Evolutionary conservation across 2,888 invertebrate genomes (phyloP).

Genomic region (Anticlea derivata): DNA sequence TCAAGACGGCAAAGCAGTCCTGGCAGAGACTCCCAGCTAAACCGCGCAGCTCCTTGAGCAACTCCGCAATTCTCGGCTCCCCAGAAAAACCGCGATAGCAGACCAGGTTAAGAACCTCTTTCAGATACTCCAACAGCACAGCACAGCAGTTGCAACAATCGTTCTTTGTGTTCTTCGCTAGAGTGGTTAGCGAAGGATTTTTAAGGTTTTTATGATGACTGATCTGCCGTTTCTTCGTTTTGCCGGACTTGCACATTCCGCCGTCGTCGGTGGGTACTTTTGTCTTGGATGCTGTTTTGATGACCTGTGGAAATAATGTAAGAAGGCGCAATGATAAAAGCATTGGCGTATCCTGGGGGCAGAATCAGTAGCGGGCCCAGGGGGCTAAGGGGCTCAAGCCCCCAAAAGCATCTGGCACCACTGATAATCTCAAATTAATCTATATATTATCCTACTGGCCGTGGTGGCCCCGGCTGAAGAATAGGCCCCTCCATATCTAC

Average conservation of each 20-base stretch:
- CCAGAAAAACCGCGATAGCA: background rate
- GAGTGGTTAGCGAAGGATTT: background rate
- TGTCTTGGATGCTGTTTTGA: background rate
- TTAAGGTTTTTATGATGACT: slow-evolving; percentile 3
- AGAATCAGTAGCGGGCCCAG: too few species aligned
- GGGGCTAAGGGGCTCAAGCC: too few species aligned
- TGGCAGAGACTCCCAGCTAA: slow-evolving; percentile 18
- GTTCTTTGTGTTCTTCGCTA: background rate
- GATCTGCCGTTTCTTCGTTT: slow-evolving; percentile 1
- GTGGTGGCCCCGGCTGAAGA: too few species aligned
- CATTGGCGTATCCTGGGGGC: too few species aligned
- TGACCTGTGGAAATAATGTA: background rate
- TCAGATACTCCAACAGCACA: slow-evolving; percentile 21
- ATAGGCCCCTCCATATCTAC: too few species aligned
- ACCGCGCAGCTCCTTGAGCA: slow-evolving; percentile 18
- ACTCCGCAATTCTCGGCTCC: slow-evolving; percentile 12
- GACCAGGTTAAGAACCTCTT: slow-evolving; percentile 20
- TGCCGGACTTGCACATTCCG: background rate
- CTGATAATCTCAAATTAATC: too few species aligned
- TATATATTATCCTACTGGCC: too few species aligned
- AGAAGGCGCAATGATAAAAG: too few species aligned
- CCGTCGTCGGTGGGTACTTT: too few species aligned
- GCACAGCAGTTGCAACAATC: slow-evolving; percentile 35
- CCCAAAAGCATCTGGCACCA: too few species aligned
- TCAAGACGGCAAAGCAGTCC: slow-evolving; percentile 20